phyloP scores from a whole-genome alignment of 2,113 vertebrate genomes.

The Sciurus niger region DNA sequence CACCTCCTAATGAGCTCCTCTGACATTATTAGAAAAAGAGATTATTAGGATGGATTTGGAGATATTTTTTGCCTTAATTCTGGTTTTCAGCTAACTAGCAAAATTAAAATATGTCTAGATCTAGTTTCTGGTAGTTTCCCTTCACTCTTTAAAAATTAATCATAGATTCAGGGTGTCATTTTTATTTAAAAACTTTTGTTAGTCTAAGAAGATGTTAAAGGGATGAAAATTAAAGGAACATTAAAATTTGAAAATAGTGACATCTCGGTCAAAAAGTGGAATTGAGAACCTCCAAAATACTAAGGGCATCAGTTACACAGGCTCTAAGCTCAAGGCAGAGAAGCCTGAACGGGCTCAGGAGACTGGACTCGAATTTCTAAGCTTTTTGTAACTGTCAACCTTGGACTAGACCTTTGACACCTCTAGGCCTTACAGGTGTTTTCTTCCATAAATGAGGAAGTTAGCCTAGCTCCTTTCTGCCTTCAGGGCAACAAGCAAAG shows the following conservation, averaged over 20 bases:
- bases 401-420: neutral
- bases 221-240: neutral
- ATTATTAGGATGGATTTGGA: neutral
- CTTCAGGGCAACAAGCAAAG: neutral
- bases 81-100: neutral
- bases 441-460: neutral
- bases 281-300: neutral
- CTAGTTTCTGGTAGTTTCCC: neutral
- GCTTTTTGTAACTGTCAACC: neutral
- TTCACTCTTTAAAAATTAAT: neutral
- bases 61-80: neutral
- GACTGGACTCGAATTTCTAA: neutral
- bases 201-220: neutral
- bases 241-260: neutral
- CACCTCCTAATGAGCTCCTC: neutral
- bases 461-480: neutral
- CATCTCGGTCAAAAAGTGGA: neutral
- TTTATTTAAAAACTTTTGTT: neutral
- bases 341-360: neutral
- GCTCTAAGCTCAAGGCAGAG: neutral
- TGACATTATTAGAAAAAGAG: neutral
- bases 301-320: rapidly evolving
- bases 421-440: neutral
- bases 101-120: neutral
- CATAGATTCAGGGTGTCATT: neutral